These are phyloP conservation scores for Cyclura pinguis DNA, from an alignment of 2,797 vertebrate species.

Conservation along the genomic window DNA sequence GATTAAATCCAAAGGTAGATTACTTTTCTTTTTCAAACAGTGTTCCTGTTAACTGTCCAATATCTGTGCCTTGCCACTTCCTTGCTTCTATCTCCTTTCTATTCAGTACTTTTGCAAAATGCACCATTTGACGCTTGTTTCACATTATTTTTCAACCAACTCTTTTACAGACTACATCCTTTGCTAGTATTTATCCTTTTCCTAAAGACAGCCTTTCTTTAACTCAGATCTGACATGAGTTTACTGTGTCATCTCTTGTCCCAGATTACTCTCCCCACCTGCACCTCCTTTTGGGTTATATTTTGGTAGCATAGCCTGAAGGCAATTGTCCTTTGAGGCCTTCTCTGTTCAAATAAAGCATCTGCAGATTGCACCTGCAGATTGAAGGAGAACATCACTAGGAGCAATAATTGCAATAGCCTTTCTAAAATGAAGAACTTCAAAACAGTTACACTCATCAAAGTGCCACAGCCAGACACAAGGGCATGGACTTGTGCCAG, in stretches of 20 bases:
- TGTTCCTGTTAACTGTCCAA: not conserved
- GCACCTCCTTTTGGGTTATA: constrained; percentile 10
- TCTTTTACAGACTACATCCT: constrained; percentile 14
- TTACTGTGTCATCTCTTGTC: constrained; percentile 43
- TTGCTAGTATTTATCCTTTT: constrained; percentile 16
- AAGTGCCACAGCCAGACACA: not conserved
- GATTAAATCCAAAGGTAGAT: not conserved
- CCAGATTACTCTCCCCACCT: constrained; percentile 8
- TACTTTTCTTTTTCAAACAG: not conserved
- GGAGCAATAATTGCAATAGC: constrained; percentile 17
- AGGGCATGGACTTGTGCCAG: constrained; percentile 15
- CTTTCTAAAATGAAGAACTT: constrained; percentile 28
- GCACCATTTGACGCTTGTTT: constrained; percentile 9
- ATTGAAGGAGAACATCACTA: constrained; percentile 13
- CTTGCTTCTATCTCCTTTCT: not conserved
- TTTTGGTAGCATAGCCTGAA: constrained; percentile 23
- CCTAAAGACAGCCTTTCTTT: constrained; percentile 36
- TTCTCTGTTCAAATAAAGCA: constrained; percentile 34
- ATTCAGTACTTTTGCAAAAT: not conserved
- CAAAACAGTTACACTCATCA: constrained; percentile 2
- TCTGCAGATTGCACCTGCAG: not conserved
- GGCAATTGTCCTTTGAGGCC: constrained; percentile 18
- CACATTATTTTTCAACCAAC: not conserved
- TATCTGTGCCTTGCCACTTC: not conserved
- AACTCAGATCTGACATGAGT: constrained; percentile 8